These are phyloP conservation scores for Protosalanx chinensis DNA, from an alignment of 2,797 vertebrate species.

Conservation along the genomic window DNA sequence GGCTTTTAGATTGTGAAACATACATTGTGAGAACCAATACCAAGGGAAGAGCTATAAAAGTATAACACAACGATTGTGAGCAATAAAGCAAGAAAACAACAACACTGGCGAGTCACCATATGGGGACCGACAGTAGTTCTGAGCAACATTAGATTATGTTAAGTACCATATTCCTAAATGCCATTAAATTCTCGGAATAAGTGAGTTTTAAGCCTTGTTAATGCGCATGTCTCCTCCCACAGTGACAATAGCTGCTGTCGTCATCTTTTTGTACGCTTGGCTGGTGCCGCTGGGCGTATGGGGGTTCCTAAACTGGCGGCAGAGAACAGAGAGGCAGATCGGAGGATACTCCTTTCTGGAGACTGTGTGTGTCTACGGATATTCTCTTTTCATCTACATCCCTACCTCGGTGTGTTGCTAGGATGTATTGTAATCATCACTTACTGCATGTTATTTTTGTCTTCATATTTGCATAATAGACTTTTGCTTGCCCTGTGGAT, in stretches of 20 bases:
- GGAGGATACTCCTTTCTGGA: constrained; percentile 82
- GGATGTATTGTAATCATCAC: no score
- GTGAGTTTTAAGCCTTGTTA: no score
- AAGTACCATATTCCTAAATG: no score
- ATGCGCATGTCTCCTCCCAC: not conserved
- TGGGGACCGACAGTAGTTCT: no score
- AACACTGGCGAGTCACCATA: no score
- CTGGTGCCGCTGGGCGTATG: constrained; percentile 82
- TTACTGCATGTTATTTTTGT: not conserved
- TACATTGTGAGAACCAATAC: no score
- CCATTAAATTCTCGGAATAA: no score
- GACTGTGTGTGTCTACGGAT: constrained; percentile 85
- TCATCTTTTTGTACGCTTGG: constrained; percentile 85
- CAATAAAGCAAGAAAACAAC: no score
- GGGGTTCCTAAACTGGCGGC: constrained; percentile 84
- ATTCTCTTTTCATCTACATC: constrained; percentile 85
- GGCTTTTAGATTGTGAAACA: no score
- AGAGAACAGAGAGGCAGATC: constrained; percentile 62
- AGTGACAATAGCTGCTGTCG: constrained; percentile 79
- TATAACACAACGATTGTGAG: no score
- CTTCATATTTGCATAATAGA: not conserved
- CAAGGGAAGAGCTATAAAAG: no score
- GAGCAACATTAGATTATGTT: no score
- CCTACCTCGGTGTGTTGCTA: constrained; percentile 80
- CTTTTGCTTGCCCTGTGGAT: not conserved